Evolutionary conservation across 2,888 invertebrate species (phyloP).

Genomic region (Isotomurus palustris): DNA sequence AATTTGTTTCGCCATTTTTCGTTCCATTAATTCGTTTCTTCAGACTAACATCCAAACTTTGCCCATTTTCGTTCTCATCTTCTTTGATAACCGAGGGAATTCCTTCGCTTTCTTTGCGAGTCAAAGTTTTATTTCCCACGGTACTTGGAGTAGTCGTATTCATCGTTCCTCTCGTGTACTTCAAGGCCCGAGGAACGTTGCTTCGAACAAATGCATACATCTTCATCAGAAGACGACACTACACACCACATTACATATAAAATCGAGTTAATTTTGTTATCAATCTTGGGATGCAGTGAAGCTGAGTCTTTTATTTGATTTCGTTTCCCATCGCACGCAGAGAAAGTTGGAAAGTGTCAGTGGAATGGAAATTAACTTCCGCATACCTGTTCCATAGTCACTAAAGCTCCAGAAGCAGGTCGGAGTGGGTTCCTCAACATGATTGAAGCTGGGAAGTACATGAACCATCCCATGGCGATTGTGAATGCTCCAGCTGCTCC

Average conservation of each 20-base stretch:
- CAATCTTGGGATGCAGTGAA: too few species aligned
- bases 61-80: slow-evolving; percentile 4
- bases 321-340: background rate
- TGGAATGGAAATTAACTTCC: background rate
- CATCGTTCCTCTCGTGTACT: slow-evolving; percentile 47
- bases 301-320: slow-evolving; percentile 15
- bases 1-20: background rate
- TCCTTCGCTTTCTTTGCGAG: slow-evolving; percentile 11
- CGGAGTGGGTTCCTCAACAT: slow-evolving; percentile 54
- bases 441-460: slow-evolving; percentile 52
- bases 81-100: background rate
- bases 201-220: slow-evolving; percentile 73
- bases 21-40: slow-evolving; percentile 2
- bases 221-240: slow-evolving; percentile 81
- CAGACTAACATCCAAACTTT: background rate
- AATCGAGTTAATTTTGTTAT: too few species aligned
- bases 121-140: background rate
- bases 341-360: background rate
- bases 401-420: slow-evolving; percentile 56
- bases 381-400: slow-evolving; percentile 59
- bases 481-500: slow-evolving; percentile 49
- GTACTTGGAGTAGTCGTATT: background rate
- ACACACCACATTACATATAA: slow-evolving; percentile 40
- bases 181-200: slow-evolving; percentile 60
- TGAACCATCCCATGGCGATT: slow-evolving; percentile 50